Evolutionary conservation across 2,888 invertebrate species (phyloP).

Genomic region (Pyrrhia umbra): DNA sequence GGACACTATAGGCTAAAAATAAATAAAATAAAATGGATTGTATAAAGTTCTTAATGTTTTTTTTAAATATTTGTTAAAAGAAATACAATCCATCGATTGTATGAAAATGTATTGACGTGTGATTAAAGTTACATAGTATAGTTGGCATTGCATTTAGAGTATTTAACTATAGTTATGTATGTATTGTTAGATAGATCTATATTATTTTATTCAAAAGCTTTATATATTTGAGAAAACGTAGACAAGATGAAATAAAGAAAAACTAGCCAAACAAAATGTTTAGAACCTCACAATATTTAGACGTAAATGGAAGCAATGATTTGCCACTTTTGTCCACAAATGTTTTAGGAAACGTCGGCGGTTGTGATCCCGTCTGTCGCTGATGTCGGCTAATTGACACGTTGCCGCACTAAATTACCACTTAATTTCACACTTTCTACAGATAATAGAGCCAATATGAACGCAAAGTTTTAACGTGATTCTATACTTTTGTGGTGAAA

Average conservation of each 20-base stretch:
- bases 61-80: too few species aligned
- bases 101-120: too few species aligned
- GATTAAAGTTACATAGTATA: too few species aligned
- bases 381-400: slow-evolving; percentile 81
- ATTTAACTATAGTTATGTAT: too few species aligned
- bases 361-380: slow-evolving; percentile 75
- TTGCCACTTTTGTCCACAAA: slow-evolving; percentile 85
- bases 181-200: too few species aligned
- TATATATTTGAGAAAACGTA: not conserved
- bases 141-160: too few species aligned
- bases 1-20: too few species aligned
- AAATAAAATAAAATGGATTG: too few species aligned
- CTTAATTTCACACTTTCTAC: slow-evolving; percentile 85
- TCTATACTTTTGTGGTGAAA: slow-evolving; percentile 72
- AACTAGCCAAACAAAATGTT: slow-evolving; percentile 71
- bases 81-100: too few species aligned
- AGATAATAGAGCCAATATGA: slow-evolving; percentile 74
- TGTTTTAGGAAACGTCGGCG: slow-evolving; percentile 84
- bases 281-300: slow-evolving; percentile 66
- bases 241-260: not conserved
- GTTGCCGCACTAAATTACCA: slow-evolving; percentile 82
- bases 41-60: too few species aligned
- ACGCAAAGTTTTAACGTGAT: slow-evolving; percentile 68
- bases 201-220: too few species aligned
- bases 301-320: slow-evolving; percentile 87